Base-by-base conservation (phyloP, 2,797 vertebrate species). In the Threskiornis aethiopicus region DNA sequence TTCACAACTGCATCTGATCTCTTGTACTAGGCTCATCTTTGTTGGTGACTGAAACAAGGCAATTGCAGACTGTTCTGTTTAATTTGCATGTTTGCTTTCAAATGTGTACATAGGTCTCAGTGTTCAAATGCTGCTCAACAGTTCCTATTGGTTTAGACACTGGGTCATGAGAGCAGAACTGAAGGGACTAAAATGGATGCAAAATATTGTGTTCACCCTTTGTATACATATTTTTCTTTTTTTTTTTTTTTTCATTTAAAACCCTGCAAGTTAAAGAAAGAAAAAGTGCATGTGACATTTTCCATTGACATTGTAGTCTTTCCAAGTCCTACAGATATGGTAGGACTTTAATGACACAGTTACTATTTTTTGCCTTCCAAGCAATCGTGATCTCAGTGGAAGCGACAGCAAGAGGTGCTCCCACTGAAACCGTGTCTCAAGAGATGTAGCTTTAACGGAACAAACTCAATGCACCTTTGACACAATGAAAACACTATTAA, bases 401-500 rank as follows among this genome's bases (percentile, higher is more conserved):
- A 96, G 72, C 65, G 91, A 96, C 85, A 96, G 46, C 39, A 95
- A 96, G 80, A 92, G 65, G 81, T 44, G 65, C 51, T 95, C 62
- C 78, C 81, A 66, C 66, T 95, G 88, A 95, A 89, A 96, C 62
- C 16, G 42, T 84, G 49, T 81, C 85, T 94, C 49, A 62, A 71
- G 88, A 89, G 73, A 96, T 6, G 81, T 5, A 73, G 47, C 6
- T 86, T 96, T 95, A 90, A 93, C 71, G 46, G 46, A 65, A 88
- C 28, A 57, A 87, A 54, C 61, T 94, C 66, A 87, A 70, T 65
- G 91, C 82, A 71, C 37, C 57, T 96, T 86, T 92, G 82, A 94
- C 89, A 94, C 42, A 75, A 88, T 76, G 84, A 97, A 89, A 92
- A 90, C 69, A 94, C 46, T 67, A 89, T 87, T 97, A 97, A 86